Base-by-base conservation (phyloP, 2,113 vertebrate genomes). In the Serilophus lunatus region DNA sequence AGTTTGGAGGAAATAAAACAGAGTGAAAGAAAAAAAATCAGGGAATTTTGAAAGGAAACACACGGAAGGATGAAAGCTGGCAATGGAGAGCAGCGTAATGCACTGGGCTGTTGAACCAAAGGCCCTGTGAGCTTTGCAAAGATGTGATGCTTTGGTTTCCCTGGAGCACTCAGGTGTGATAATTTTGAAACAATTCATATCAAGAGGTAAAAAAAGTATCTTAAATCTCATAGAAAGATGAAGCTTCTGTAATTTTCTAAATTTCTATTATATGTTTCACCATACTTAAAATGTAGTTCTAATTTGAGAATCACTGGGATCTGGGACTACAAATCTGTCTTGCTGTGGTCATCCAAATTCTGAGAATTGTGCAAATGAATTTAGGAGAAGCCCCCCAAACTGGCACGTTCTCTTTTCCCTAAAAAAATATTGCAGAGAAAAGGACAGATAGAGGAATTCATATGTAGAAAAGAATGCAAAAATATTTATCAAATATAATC, bases 61-160 rank as follows among this genome's bases (percentile, higher is more conserved):
- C 13, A 33, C 53, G 86, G 63, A 44, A 74, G 54, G 71, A 36
- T 77, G 86, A 83, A 93, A 83, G 18, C 68, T 86, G 72, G 64
- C 18, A 6, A 24, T 71, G 86, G 26, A 64, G 66, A 71, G 44
- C 72, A 56, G 33, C 60, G 33, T 90, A 59, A 83, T 78, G 35
- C 11, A 8, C 61, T 35, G 50, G 74, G 47, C 7, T 88, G 88
- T 92, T 59, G 86, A 95, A 95, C 83, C 51, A 81, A 84, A 68
- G 51, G 59, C 68, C 54, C 71, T 42, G 4, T 72, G 80, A 80
- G 42, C 64, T 77, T 82, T 93, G 66, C 60, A 70, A 38, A 75
- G 83, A 64, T 65, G 81, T 18, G 33, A 35, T 72, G 26, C 69
- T 68, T 71, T 56, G 28, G 63, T 88, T 92, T 91, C 87, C 51